A percentile compares a stretch with the other conserved stretches of the same genome.
phyloP scores from a whole-genome alignment of 92 coral and sea anemone genomes.

The Umimayanthus chanpuru region DNA sequence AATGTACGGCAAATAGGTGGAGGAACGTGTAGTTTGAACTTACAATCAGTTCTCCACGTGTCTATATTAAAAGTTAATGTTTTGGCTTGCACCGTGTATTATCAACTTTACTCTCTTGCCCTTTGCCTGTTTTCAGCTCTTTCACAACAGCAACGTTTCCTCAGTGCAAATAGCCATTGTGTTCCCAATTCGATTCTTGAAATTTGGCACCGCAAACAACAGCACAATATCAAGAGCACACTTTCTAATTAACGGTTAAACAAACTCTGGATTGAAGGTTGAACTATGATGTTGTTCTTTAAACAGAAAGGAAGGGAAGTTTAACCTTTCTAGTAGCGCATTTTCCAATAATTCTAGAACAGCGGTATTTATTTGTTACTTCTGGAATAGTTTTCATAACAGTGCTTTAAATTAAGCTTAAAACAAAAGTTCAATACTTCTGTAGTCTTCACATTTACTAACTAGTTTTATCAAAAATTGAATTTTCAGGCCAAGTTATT shows the following conservation, averaged over 20 bases:
- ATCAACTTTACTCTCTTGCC: background rate
- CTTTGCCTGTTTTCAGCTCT: background rate
- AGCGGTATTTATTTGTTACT: background rate
- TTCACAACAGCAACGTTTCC: constrained; percentile 17
- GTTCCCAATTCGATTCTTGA: background rate
- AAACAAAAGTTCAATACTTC: too few relatives aligned
- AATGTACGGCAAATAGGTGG: background rate
- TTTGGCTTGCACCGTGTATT: background rate
- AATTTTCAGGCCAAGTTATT: background rate
- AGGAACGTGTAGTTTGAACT: background rate
- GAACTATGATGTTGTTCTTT: background rate
- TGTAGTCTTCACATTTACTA: too few relatives aligned
- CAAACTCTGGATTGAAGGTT: constrained; percentile 1
- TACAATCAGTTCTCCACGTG: background rate
- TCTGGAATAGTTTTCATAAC: background rate
- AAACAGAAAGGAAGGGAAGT: background rate
- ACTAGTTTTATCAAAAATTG: background rate
- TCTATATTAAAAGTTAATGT: background rate
- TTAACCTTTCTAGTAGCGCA: background rate
- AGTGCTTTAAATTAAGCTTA: background rate
- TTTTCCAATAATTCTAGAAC: background rate
- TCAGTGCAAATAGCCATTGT: constrained; percentile 14
- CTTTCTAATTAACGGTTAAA: background rate
- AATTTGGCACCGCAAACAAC: constrained; percentile 1
- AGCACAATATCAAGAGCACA: background rate